These are phyloP conservation scores for Phalloptychus januarius DNA, from an alignment of 2,797 vertebrate genomes.

Conservation along the genomic window DNA sequence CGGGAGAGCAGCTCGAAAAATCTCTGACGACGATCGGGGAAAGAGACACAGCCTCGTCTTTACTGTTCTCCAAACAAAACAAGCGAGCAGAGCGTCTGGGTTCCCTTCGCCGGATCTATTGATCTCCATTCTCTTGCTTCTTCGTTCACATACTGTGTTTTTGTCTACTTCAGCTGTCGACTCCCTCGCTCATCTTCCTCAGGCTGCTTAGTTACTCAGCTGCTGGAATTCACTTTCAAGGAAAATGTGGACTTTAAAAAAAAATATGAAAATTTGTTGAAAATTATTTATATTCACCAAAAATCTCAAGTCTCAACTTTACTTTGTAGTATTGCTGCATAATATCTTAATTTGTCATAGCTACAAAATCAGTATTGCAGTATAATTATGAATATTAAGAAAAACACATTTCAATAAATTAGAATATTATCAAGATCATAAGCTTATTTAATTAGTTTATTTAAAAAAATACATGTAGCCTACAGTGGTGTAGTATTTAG, in stretches of 20 bases:
- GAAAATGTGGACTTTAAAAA: not conserved
- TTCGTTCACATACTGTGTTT: not conserved
- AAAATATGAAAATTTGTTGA: not conserved
- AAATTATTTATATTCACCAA: not conserved
- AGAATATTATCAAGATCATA: not conserved
- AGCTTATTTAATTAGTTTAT: not conserved
- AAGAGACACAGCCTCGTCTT: constrained; percentile 16
- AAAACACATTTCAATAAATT: not conserved
- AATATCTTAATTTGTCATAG: not conserved
- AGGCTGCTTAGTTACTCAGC: not conserved
- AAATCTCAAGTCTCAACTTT: not conserved
- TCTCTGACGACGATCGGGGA: constrained; percentile 32
- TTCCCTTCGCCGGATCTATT: not conserved
- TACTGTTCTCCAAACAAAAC: constrained; percentile 18
- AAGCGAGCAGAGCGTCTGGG: constrained; percentile 13
- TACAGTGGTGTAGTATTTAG: too few relatives aligned
- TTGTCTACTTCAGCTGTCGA: constrained; percentile 10
- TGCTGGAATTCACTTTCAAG: not conserved
- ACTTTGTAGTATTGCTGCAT: not conserved
- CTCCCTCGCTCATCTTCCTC: constrained; percentile 4
- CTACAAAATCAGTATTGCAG: not conserved
- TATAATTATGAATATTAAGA: not conserved
- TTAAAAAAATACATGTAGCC: not conserved
- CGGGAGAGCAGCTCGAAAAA: constrained; percentile 43
- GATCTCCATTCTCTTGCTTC: not conserved